phyloP scores from a whole-genome alignment of 2,113 vertebrate genomes.

The Origma solitaria region DNA sequence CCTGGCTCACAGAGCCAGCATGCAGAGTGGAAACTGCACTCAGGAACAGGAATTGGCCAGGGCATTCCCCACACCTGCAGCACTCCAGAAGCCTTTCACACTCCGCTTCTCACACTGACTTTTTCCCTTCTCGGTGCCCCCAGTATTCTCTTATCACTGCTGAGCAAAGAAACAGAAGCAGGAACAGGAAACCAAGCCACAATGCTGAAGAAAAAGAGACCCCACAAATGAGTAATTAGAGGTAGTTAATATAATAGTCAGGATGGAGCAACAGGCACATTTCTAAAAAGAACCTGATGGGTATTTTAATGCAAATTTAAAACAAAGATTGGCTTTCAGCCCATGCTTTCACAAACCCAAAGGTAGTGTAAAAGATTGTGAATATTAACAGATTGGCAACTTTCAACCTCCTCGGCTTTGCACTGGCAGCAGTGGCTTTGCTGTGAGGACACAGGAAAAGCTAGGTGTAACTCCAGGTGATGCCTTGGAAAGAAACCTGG shows the following conservation, averaged over 20 bases:
- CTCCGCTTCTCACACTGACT: accelerated
- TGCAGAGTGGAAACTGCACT: neutral
- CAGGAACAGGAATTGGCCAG: neutral
- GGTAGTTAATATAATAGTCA: neutral
- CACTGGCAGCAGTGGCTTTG: neutral
- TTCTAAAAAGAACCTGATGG: neutral
- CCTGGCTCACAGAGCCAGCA: neutral
- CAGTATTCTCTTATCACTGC: neutral
- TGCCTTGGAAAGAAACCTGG: neutral
- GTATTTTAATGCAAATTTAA: neutral
- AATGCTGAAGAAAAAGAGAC: neutral
- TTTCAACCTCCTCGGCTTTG: accelerated
- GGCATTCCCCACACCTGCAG: neutral
- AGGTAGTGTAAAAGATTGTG: neutral
- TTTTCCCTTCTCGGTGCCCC: neutral
- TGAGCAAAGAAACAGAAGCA: neutral
- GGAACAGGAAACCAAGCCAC: neutral
- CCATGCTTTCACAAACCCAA: neutral
- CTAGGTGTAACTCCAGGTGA: neutral
- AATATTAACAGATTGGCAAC: neutral
- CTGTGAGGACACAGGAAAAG: neutral
- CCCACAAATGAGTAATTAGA: neutral
- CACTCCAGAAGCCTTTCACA: neutral
- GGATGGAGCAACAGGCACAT: neutral
- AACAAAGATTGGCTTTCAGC: neutral